phyloP scores from a whole-genome alignment of 2,113 vertebrate genomes.

The Chlamydotis undulata region DNA sequence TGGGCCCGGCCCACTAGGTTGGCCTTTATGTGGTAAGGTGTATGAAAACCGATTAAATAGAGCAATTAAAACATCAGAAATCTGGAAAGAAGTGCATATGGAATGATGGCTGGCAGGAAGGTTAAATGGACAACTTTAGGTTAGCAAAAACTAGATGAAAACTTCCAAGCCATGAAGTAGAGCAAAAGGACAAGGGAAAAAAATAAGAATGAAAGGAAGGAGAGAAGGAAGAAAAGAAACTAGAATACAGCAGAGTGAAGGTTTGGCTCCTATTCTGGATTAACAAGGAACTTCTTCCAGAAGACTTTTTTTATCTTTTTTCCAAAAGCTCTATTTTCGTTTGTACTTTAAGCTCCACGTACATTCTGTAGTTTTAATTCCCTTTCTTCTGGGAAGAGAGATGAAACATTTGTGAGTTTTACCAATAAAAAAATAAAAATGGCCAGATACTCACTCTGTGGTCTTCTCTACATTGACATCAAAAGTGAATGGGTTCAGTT shows the following conservation, averaged over 20 bases:
- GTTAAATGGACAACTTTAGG: neutral
- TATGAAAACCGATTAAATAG: neutral
- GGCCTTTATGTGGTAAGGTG: neutral
- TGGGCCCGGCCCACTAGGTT: rapidly evolving
- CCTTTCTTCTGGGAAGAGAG: neutral
- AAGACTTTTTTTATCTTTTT: neutral
- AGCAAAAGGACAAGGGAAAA: neutral
- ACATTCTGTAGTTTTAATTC: neutral
- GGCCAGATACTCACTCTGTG: neutral
- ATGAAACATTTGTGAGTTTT: neutral
- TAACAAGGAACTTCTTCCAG: neutral
- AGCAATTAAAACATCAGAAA: neutral
- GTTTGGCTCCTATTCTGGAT: neutral
- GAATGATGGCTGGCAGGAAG: neutral
- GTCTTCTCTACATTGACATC: neutral
- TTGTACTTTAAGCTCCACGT: neutral
- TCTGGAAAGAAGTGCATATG: neutral
- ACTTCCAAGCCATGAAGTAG: neutral
- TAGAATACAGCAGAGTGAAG: neutral
- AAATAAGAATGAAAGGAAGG: neutral
- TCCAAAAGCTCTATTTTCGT: neutral
- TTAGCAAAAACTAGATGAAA: neutral
- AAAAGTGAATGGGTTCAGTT: neutral
- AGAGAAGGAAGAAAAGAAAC: neutral
- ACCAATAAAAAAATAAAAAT: neutral